Conservation (phyloP, 2,888 invertebrate species). For the Disparrhopalites patrizii region DNA sequence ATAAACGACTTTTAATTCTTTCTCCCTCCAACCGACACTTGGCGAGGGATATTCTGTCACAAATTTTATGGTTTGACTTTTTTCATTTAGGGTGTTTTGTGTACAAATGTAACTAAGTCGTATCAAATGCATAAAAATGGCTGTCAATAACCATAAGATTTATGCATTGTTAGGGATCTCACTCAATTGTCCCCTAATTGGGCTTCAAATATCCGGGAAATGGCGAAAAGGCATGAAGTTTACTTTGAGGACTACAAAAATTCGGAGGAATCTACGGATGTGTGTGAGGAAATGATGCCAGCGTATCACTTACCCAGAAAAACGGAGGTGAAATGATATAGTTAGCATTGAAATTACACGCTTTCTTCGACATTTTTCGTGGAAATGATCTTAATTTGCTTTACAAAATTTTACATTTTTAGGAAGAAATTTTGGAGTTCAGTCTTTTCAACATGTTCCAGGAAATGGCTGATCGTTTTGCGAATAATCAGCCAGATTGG, state of each 20-base stretch:
- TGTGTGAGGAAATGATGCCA: not conserved
- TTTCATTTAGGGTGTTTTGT: not conserved
- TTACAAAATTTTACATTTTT: not conserved
- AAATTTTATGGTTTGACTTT: slow-evolving; percentile 34
- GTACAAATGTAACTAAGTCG: not conserved
- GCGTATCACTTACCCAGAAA: slow-evolving; percentile 10
- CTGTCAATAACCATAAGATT: not conserved
- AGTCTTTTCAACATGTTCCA: slow-evolving; percentile 39
- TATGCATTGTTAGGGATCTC: slow-evolving; percentile 17
- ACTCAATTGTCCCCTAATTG: slow-evolving; percentile 9
- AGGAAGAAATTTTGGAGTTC: slow-evolving; percentile 35
- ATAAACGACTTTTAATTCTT: not conserved
- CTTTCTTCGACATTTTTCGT: not conserved
- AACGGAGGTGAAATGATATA: not conserved
- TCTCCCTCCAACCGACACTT: slow-evolving; percentile 29
- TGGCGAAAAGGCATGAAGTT: slow-evolving; percentile 16
- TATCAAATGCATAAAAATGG: not conserved
- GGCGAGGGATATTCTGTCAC: slow-evolving; percentile 29
- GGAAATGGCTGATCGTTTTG: slow-evolving; percentile 37
- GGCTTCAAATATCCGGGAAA: slow-evolving; percentile 30
- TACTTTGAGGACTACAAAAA: slow-evolving; percentile 18
- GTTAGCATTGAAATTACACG: not conserved
- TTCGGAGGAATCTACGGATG: not conserved
- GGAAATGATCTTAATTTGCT: not conserved
- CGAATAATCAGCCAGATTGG: slow-evolving; percentile 13